Percentiles rank a stretch among this genome's conserved stretches.
These are phyloP conservation scores for Sylvia borin DNA, from an alignment of 2,797 vertebrate species.

Conservation along the genomic window DNA sequence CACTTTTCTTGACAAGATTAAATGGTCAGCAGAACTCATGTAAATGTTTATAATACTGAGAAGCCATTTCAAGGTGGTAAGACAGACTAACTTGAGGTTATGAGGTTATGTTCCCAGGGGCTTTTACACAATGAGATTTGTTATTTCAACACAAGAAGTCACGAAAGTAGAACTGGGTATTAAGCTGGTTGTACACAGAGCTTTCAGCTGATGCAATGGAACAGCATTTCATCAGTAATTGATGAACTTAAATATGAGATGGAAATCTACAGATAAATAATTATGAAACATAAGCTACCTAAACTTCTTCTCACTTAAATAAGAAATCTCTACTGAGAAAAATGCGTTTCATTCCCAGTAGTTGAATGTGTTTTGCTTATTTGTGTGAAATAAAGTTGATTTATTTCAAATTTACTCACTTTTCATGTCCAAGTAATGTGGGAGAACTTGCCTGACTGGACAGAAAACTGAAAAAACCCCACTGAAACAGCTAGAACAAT, in stretches of 20 bases:
- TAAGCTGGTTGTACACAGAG: constrained; percentile 14
- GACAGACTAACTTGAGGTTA: neutral
- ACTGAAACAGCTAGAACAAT: constrained; percentile 72
- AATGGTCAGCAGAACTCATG: neutral
- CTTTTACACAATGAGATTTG: constrained; percentile 23
- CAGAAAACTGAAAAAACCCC: constrained; percentile 65
- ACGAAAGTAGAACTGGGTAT: neutral
- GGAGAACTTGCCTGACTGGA: constrained; percentile 64
- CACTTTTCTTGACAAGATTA: neutral
- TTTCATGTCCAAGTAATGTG: constrained; percentile 58
- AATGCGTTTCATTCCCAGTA: constrained; percentile 3
- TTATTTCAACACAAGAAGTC: constrained; percentile 6
- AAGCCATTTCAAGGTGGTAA: constrained; percentile 1
- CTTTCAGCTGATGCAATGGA: constrained; percentile 44
- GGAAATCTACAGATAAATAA: constrained; percentile 12
- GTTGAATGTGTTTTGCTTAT: neutral
- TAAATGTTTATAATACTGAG: neutral
- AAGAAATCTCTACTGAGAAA: neutral
- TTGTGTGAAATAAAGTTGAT: constrained; percentile 3
- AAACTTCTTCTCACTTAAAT: neutral
- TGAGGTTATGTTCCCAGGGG: neutral
- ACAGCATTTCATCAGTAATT: constrained; percentile 34
- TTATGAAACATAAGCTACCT: constrained; percentile 6
- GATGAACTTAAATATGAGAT: constrained; percentile 9
- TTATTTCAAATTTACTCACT: constrained; percentile 48